Percentiles rank a stretch among this genome's conserved stretches.
These are phyloP conservation scores for Peromyscus polionotus DNA, from an alignment of 2,113 vertebrate genomes.

Conservation along the genomic window DNA sequence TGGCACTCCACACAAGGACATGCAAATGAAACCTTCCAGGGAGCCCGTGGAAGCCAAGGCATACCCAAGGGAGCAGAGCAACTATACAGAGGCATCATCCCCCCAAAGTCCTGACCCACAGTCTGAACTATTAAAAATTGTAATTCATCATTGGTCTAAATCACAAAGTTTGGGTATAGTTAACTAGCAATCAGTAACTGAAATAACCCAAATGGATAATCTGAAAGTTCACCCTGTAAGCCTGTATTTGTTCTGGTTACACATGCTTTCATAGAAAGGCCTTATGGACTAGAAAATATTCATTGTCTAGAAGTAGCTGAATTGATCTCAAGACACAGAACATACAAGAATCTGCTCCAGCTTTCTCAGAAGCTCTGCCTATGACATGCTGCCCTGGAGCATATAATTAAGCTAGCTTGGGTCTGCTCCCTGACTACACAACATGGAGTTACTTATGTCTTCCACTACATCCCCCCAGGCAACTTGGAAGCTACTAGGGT, in stretches of 20 bases:
- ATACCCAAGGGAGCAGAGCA: background rate
- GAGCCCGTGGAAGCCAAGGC: background rate
- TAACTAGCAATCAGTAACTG: background rate
- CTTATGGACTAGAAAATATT: background rate
- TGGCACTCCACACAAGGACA: fast-evolving
- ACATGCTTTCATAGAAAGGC: constrained; percentile 42
- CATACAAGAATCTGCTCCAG: constrained; percentile 30
- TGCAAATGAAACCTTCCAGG: background rate
- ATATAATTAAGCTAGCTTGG: constrained; percentile 40
- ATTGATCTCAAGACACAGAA: constrained; percentile 55
- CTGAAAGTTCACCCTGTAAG: background rate
- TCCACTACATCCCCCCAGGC: constrained; percentile 21
- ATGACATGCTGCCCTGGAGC: background rate
- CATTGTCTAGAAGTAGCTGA: background rate
- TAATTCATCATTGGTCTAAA: background rate
- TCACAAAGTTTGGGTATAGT: background rate
- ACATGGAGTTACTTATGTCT: constrained; percentile 62
- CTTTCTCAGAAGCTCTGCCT: constrained; percentile 14
- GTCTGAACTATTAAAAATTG: background rate
- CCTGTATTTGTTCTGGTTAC: background rate
- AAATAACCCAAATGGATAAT: background rate
- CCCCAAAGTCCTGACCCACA: background rate
- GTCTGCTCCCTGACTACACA: constrained; percentile 37
- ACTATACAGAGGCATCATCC: background rate
- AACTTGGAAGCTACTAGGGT: constrained; percentile 35